Percentiles rank a stretch among this genome's conserved stretches.
phyloP scores from a whole-genome alignment of 2,888 invertebrate genomes.

The Epiblema foenella region DNA sequence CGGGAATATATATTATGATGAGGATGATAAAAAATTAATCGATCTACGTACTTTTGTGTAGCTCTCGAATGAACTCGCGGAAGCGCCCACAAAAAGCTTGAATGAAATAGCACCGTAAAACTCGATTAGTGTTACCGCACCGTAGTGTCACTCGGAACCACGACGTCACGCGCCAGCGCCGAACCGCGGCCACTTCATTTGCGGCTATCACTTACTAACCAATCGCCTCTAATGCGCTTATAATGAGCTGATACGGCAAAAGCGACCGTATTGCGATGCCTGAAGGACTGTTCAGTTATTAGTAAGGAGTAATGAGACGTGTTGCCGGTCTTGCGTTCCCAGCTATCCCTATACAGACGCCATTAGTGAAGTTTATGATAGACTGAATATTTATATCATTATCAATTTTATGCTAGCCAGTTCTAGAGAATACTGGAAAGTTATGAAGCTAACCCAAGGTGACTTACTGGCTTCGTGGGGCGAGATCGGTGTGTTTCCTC shows the following conservation, averaged over 20 bases:
- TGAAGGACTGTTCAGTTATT: background rate
- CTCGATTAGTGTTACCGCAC: background rate
- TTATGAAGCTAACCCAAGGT: background rate
- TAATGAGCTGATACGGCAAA: conserved; percentile 32
- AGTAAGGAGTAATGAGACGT: conserved; percentile 36
- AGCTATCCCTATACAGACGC: conserved; percentile 1
- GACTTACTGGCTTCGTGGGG: too few relatives aligned
- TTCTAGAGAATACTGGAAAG: background rate
- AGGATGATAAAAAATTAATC: background rate
- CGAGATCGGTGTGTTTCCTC: background rate
- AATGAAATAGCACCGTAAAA: background rate
- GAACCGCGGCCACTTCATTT: conserved; percentile 28
- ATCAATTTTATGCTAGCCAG: conserved; percentile 1
- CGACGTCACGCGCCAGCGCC: conserved; percentile 34
- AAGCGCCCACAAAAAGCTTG: background rate
- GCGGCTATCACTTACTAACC: conserved; percentile 35
- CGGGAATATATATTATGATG: background rate
- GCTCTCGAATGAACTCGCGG: background rate
- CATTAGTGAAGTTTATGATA: background rate
- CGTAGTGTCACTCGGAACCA: background rate
- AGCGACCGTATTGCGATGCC: conserved; percentile 15
- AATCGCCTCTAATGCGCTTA: conserved; percentile 37
- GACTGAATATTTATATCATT: background rate
- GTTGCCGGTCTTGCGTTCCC: conserved; percentile 28
- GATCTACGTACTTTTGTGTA: background rate